Conservation (phyloP, 53 echinoderm and acorn worm species). For the Holothuria leucospilota region DNA sequence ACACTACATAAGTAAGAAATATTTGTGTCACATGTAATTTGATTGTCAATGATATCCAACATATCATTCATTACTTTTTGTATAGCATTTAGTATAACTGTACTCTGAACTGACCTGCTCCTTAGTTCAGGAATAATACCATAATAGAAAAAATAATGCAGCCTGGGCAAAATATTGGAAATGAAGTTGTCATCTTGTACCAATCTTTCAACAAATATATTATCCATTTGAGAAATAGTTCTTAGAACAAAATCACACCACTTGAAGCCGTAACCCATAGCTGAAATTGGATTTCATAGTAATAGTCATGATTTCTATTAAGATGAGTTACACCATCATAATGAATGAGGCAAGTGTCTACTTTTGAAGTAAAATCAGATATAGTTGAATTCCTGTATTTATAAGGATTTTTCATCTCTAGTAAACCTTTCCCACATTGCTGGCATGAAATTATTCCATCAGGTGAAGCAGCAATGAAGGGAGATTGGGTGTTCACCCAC, state of each 20-base stretch:
- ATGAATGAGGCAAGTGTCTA: constrained; percentile 44
- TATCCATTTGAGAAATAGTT: constrained; percentile 50
- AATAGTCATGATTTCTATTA: constrained; percentile 54
- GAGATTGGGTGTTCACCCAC: constrained; percentile 56
- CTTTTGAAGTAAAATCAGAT: constrained; percentile 16
- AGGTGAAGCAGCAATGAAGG: constrained; percentile 70
- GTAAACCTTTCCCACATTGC: constrained; percentile 64
- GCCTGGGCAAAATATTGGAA: constrained; percentile 38
- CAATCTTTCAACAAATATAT: constrained; percentile 66
- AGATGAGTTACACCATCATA: constrained; percentile 52
- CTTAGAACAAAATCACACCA: constrained; percentile 74
- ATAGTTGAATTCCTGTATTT: constrained; percentile 51
- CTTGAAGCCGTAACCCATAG: constrained; percentile 54
- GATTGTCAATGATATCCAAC: constrained; percentile 44
- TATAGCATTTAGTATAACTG: constrained; percentile 57
- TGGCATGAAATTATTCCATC: constrained; percentile 68
- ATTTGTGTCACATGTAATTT: not conserved
- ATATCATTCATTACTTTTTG: constrained; percentile 59
- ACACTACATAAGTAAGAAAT: not conserved
- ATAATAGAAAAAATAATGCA: constrained; percentile 55
- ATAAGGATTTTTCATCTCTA: constrained; percentile 74
- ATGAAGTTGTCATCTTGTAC: constrained; percentile 38
- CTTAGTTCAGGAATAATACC: constrained; percentile 60
- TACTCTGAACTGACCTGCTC: constrained; percentile 47
- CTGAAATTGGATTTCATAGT: constrained; percentile 69